Evolutionary conservation across 2,888 invertebrate genomes (phyloP), one percentile per base, ranked within the genome.

Genomic region (Bellardia pandia): DNA sequence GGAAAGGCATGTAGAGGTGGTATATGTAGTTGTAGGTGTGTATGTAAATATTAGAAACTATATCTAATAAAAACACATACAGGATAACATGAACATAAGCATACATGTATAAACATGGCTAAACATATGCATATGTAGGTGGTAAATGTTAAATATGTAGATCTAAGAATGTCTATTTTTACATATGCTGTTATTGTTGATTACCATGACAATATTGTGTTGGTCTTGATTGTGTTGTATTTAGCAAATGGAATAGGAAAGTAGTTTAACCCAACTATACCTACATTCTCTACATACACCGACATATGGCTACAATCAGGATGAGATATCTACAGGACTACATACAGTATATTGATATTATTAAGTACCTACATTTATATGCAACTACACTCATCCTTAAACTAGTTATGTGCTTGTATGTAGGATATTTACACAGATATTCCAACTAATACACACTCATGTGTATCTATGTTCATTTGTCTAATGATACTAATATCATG

Each of bases 141-240:
- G 0, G 23, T 23, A 23, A 23, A 23, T 23, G 23, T 23, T 23
- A 23, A 23, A 23, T 23, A 23, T 23, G 23, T 23, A 23, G 23
- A 23, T 23, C 23, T 23, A 23, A 23, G 23, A 23, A 23, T 53
- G 45, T 58, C 4, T 37, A 37, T 74, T 16, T 53, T 23, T 58
- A n/a, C 40, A 56, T n/a, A 14, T 40, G 56, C n/a, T 77, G 23
- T 40, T 86, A 66, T 60, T 85, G 68, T 78, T 80, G 84, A 86
- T 80, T 74, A 69, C 80, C 84, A 81, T 77, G 68, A 81, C 84
- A 84, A 81, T 81, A 74, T 77, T 72, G 79, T 86, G 53, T 76
- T 74, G 53, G 45, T 75, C 60, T 48, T 82, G 75, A 75, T 75
- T 82, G 75, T 82, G 60, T 69, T 13, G 42, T 42, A 8, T 64